Conservation (phyloP, 2,113 vertebrate species). For the Herpetotheres cachinnans region DNA sequence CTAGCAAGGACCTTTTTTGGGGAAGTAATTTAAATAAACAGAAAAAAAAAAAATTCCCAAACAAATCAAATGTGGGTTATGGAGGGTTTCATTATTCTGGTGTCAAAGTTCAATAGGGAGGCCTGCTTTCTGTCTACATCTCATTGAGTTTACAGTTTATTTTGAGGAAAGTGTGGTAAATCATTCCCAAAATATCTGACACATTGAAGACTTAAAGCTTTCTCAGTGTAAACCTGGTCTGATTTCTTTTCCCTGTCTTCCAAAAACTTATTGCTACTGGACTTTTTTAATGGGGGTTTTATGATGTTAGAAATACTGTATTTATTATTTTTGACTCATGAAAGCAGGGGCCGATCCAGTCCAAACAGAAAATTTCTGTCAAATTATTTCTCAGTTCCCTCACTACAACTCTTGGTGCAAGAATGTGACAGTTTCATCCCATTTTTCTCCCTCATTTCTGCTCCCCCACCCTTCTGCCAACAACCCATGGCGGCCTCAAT, state of each 20-base stretch:
- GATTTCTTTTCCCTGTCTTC: background rate
- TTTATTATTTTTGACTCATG: conserved; percentile 40
- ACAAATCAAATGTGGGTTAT: conserved; percentile 5
- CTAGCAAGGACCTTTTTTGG: background rate
- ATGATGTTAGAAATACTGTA: background rate
- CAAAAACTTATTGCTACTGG: conserved; percentile 21
- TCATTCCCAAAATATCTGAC: conserved; percentile 26
- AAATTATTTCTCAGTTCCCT: background rate
- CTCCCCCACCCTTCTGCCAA: background rate
- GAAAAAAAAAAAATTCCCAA: background rate
- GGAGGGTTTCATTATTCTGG: conserved; percentile 10
- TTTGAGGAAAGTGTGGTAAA: conserved; percentile 31
- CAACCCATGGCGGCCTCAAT: background rate
- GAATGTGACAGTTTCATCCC: background rate
- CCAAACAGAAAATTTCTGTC: conserved; percentile 13
- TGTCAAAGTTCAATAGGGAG: conserved; percentile 5
- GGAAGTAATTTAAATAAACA: background rate
- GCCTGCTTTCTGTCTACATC: conserved; percentile 42
- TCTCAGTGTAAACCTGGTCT: conserved; percentile 11
- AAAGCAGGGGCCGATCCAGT: background rate
- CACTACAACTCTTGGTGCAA: background rate
- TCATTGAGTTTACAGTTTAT: conserved; percentile 25
- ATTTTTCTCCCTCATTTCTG: background rate
- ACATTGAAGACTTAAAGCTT: conserved; percentile 30
- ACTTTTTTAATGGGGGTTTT: background rate